A percentile compares a stretch with the other conserved stretches of the same genome.
Conservation (phyloP, 2,797 vertebrate species). For the Urosaurus nigricauda region DNA sequence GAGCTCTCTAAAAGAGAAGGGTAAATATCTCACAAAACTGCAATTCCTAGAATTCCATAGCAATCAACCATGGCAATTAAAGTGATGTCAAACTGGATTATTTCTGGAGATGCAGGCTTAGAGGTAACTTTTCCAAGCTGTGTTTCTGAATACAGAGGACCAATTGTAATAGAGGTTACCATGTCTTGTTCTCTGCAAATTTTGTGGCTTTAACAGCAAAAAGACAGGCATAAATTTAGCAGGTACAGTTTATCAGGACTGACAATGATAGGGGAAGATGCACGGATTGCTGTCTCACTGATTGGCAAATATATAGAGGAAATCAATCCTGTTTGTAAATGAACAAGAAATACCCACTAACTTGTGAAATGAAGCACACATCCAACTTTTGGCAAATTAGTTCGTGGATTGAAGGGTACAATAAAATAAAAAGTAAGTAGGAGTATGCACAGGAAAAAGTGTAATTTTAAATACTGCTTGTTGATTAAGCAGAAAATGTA, state of each 20-base stretch:
- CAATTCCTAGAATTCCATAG: no score
- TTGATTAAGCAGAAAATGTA: not conserved
- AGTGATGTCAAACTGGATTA: no score
- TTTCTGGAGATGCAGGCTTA: no score
- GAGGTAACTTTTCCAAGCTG: no score
- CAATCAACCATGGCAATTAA: no score
- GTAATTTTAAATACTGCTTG: not conserved
- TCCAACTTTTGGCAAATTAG: not conserved
- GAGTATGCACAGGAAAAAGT: not conserved
- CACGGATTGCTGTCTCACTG: not conserved
- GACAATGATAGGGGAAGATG: conserved; percentile 3
- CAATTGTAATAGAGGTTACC: not conserved
- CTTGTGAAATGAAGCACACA: not conserved
- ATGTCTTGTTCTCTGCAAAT: not conserved
- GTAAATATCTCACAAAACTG: no score
- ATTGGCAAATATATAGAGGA: not conserved
- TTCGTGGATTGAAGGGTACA: conserved; percentile 1
- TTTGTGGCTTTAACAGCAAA: not conserved
- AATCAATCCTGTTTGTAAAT: not conserved
- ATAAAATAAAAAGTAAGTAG: not conserved
- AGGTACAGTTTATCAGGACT: not conserved
- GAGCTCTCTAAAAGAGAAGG: no score
- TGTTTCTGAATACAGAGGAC: no score
- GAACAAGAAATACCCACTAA: not conserved
- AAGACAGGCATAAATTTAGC: not conserved